Percentiles rank a stretch among this genome's conserved stretches.
phyloP scores from a whole-genome alignment of 1,140 invertebrate genomes.

The Aphis craccivora region DNA sequence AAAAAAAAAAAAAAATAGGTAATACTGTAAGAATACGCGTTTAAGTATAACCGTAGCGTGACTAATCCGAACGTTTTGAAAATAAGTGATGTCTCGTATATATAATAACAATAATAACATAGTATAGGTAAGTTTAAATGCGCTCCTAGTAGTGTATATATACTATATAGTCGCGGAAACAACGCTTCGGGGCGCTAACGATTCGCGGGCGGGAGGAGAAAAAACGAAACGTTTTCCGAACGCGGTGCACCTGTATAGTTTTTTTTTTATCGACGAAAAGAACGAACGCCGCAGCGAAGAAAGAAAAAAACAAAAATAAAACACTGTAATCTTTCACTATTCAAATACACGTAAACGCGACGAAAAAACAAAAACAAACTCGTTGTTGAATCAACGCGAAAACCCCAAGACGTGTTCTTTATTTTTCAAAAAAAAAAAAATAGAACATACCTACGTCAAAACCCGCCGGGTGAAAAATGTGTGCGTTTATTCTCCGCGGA shows the following conservation, averaged over 20 bases:
- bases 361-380: conserved; percentile 5
- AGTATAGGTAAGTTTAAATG: background rate
- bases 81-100: conserved; percentile 28
- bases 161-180: background rate
- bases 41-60: conserved; percentile 38
- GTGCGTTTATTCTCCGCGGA: background rate
- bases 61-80: conserved; percentile 38
- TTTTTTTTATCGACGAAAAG: conserved; percentile 26
- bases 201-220: background rate
- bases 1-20: conserved; percentile 35
- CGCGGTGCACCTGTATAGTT: background rate
- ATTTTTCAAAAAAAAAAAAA: background rate
- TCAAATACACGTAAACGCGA: background rate
- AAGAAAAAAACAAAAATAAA: background rate
- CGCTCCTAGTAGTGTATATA: background rate
- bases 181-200: background rate
- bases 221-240: conserved; percentile 15
- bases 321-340: background rate
- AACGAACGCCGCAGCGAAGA: background rate
- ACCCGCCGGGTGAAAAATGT: background rate
- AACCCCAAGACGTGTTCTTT: background rate
- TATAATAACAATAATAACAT: background rate
- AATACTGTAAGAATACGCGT: background rate
- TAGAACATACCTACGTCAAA: background rate
- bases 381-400: background rate